Evolutionary conservation across 1,140 invertebrate species (phyloP).

Genomic region (Periplaneta americana): DNA sequence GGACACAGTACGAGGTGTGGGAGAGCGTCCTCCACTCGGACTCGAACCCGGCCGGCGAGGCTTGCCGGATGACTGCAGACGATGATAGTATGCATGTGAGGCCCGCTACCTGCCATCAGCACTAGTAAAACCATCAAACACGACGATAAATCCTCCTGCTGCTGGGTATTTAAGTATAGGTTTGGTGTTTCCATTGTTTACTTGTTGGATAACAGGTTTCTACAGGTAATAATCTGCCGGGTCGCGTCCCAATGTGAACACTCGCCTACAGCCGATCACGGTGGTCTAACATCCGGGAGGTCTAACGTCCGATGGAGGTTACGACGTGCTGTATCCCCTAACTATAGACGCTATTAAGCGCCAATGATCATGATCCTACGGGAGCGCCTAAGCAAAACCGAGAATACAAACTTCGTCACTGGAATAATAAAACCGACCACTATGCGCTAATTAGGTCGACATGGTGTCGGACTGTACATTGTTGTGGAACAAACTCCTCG

Average conservation of each 20-base stretch:
- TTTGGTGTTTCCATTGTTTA: neutral
- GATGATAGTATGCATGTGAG: neutral
- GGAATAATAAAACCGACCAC: too few species aligned
- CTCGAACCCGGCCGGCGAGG: neutral
- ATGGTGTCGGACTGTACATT: too few species aligned
- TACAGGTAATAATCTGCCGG: neutral
- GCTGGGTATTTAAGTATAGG: neutral
- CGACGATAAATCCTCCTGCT: neutral
- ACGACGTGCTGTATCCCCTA: too few species aligned
- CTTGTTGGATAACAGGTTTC: neutral
- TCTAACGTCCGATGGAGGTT: too few species aligned
- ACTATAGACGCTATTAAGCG: too few species aligned
- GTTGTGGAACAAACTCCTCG: too few species aligned
- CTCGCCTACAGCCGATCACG: neutral
- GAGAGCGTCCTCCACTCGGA: too few species aligned
- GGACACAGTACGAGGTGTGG: too few species aligned
- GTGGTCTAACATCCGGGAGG: neutral
- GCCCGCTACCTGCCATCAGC: neutral
- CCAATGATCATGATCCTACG: too few species aligned
- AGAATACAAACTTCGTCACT: too few species aligned
- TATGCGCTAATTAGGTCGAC: too few species aligned
- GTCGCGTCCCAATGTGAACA: neutral
- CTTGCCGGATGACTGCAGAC: neutral
- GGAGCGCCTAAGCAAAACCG: too few species aligned
- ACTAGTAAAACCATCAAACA: neutral